Percentiles rank a stretch among this genome's conserved stretches.
Evolutionary conservation across 2,797 vertebrate genomes (phyloP).

Genomic region (Xenentodon cancila): DNA sequence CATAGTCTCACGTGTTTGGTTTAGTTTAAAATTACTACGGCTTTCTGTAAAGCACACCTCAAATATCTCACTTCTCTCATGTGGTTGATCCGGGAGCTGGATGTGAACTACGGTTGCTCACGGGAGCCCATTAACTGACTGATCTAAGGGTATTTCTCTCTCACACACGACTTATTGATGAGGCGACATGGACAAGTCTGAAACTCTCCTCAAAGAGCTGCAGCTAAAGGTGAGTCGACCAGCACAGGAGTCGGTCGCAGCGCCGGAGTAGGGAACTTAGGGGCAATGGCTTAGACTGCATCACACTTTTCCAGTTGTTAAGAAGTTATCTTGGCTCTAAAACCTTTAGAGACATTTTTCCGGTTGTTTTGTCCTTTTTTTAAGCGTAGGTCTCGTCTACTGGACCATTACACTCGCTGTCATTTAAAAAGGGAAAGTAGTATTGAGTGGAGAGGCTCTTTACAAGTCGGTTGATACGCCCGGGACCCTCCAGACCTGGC

Average conservation of each 20-base stretch:
- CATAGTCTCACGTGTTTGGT: background rate
- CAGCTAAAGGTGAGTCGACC: conserved; percentile 74
- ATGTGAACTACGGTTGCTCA: background rate
- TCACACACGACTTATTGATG: background rate
- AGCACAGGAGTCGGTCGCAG: background rate
- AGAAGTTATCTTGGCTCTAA: too few species aligned
- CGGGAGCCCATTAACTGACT: background rate
- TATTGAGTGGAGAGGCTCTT: conserved; percentile 14
- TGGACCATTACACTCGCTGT: background rate
- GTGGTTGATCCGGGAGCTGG: conserved; percentile 35
- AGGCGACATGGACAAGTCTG: conserved; percentile 70
- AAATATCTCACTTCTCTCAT: conserved; percentile 63
- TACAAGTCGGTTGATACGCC: background rate
- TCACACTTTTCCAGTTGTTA: background rate
- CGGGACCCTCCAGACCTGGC: conserved; percentile 18
- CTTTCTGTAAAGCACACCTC: conserved; percentile 17
- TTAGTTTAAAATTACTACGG: background rate
- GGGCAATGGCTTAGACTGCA: background rate
- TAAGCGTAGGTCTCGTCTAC: background rate
- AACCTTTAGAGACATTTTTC: background rate
- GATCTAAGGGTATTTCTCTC: background rate
- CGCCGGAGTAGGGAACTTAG: background rate
- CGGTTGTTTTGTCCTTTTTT: background rate
- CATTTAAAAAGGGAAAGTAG: conserved; percentile 17
- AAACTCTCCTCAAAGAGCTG: conserved; percentile 71